Evolutionary conservation across 2,113 vertebrate genomes (phyloP), one percentile per base, ranked within the genome.

Genomic region (Delphinus delphis): DNA sequence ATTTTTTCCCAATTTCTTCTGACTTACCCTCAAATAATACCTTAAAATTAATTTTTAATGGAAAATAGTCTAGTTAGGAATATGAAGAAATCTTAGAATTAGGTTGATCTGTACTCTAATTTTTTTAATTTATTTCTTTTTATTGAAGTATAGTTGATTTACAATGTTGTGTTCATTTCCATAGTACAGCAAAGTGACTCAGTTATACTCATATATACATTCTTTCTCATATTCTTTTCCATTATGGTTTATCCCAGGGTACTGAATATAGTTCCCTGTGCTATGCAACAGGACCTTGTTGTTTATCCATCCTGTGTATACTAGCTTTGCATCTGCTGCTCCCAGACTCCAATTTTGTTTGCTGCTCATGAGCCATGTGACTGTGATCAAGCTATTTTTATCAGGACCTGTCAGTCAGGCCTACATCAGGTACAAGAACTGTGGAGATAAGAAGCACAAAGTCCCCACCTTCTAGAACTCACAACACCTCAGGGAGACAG

Each of bases 401-500:
- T 1, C 8, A 21, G 20, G 17, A 12, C 47, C 7, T 36, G 1
- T 23, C 20, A 2, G 33, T 67, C 70, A 33, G 31, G 4, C 33
- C 18, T 47, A 41, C 18, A 26, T 26, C 47, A n/a, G 44, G 11
- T 5, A 5, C 13, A 13, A 25, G 25, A 7, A 47, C 3, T 0
- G 0, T 17, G 9, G n/a, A 21, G 5, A 31, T 10, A 7, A 63
- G 31, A 23, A 6, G 2, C 60, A 36, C 1, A 0, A 28, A 31
- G 38, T 14, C 12, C 25, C 38, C 12, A 26, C 9, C 50, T 20
- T 60, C 14, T 7, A 25, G 38, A 36, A 20, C 8, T 0, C 21
- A 0, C 2, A 17, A 23, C 11, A 10, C 20, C 47, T 14, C 31
- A 41, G 60, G 20, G 1, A 2, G 44, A 68, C 3, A 17, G 14